Percentiles rank a stretch among this genome's conserved stretches.
Conservation (phyloP, 1,140 invertebrate genomes). For the Protaetia brevitarsis region DNA sequence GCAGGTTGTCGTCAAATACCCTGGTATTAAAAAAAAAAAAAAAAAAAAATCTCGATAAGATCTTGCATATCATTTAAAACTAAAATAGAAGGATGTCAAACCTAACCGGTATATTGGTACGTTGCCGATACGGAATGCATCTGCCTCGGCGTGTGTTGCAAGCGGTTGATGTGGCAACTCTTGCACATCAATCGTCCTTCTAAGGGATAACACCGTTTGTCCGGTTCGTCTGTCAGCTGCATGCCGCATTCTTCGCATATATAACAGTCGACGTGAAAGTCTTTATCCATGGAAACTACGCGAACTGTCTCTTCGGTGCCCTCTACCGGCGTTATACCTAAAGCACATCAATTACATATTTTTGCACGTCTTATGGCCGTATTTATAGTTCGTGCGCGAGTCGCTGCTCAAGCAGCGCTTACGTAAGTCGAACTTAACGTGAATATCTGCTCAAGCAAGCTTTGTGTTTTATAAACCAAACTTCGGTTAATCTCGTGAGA, state of each 20-base stretch:
- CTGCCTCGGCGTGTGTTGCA: slow-evolving; percentile 66
- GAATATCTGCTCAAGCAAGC: too few relatives aligned
- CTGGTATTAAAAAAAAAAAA: too few relatives aligned
- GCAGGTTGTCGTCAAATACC: too few relatives aligned
- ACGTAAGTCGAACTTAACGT: too few relatives aligned
- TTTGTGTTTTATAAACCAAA: too few relatives aligned
- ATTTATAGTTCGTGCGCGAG: too few relatives aligned
- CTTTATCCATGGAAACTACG: slow-evolving; percentile 98
- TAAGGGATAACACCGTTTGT: slow-evolving; percentile 94
- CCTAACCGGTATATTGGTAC: slow-evolving; percentile 76
- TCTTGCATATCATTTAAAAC: too few relatives aligned
- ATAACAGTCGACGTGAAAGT: slow-evolving; percentile 98
- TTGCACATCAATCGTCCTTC: slow-evolving; percentile 87
- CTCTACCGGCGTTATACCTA: slow-evolving; percentile 69
- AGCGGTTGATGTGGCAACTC: slow-evolving; percentile 82
- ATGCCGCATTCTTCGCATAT: slow-evolving; percentile 96
- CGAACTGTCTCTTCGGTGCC: slow-evolving; percentile 96
- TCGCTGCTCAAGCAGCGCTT: too few relatives aligned
- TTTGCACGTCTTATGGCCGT: background rate
- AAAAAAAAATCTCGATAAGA: too few relatives aligned
- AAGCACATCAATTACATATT: background rate
- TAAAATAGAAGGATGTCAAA: too few relatives aligned
- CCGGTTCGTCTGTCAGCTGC: slow-evolving; percentile 95
- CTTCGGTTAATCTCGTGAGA: too few relatives aligned
- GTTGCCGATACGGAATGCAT: slow-evolving; percentile 65